These are phyloP conservation scores for Monochamus saltuarius DNA, from an alignment of 1,140 invertebrate genomes.

Conservation along the genomic window DNA sequence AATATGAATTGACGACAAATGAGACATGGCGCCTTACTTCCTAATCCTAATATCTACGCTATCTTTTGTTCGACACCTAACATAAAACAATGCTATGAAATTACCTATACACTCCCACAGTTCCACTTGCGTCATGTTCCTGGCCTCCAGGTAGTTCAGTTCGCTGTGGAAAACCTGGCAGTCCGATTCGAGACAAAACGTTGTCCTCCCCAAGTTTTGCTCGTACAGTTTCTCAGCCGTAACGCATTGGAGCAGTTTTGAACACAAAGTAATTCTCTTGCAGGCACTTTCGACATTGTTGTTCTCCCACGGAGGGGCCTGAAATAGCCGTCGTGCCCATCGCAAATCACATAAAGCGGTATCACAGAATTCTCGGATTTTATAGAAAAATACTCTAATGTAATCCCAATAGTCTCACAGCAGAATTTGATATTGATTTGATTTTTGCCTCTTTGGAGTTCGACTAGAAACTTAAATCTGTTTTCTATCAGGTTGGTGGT, in stretches of 20 bases:
- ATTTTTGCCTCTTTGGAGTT: slow-evolving; percentile 41
- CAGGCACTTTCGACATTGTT: slow-evolving; percentile 74
- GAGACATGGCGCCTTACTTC: too few species aligned
- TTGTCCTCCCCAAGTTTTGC: slow-evolving; percentile 74
- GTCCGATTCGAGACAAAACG: slow-evolving; percentile 76
- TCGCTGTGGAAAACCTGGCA: slow-evolving; percentile 71
- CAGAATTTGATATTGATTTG: slow-evolving; percentile 38
- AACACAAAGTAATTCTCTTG: slow-evolving; percentile 73
- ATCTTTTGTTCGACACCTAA: background rate
- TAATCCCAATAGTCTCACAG: slow-evolving; percentile 20
- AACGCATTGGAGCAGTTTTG: slow-evolving; percentile 80
- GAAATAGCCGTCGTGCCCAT: slow-evolving; percentile 78
- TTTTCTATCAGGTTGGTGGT: slow-evolving; percentile 9
- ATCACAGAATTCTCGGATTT: slow-evolving; percentile 53
- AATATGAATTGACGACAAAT: too few species aligned
- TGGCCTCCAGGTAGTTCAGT: slow-evolving; percentile 69
- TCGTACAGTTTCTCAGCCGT: slow-evolving; percentile 87
- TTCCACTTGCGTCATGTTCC: slow-evolving; percentile 73
- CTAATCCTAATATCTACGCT: too few species aligned
- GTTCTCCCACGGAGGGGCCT: slow-evolving; percentile 69
- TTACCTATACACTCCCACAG: slow-evolving; percentile 84
- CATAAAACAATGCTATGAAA: slow-evolving; percentile 62
- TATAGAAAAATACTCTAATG: slow-evolving; percentile 24
- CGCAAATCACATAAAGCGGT: slow-evolving; percentile 75
- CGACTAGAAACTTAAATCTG: slow-evolving; percentile 41